phyloP scores from a whole-genome alignment of 2,888 invertebrate genomes.

The Amphimallon solstitiale region DNA sequence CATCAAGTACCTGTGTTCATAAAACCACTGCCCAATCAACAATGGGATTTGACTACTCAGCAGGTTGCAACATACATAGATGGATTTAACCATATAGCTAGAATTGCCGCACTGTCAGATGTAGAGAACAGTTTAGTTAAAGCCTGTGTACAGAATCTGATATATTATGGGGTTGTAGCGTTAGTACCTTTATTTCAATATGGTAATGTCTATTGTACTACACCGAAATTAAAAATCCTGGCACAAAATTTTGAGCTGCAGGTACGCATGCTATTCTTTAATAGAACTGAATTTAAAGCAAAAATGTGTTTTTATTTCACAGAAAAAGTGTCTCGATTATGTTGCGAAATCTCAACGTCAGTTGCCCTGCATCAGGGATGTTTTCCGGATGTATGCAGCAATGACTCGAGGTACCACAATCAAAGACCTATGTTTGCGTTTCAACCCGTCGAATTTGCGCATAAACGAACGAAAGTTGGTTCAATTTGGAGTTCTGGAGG shows the following conservation, averaged over 20 bases:
- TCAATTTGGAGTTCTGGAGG: slow-evolving; percentile 88
- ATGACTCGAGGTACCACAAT: slow-evolving; percentile 78
- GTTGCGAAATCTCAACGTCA: slow-evolving; percentile 60
- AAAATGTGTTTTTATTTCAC: slow-evolving; percentile 46
- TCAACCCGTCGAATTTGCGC: slow-evolving; percentile 77
- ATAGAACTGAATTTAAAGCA: neutral
- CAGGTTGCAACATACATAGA: slow-evolving; percentile 90
- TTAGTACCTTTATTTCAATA: slow-evolving; percentile 73
- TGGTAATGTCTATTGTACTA: slow-evolving; percentile 73
- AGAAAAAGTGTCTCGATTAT: slow-evolving; percentile 61
- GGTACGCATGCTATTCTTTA: slow-evolving; percentile 43
- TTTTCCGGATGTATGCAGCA: slow-evolving; percentile 73
- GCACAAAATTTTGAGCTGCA: slow-evolving; percentile 64
- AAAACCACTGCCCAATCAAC: slow-evolving; percentile 63
- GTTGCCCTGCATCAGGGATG: slow-evolving; percentile 67
- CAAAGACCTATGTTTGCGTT: slow-evolving; percentile 74
- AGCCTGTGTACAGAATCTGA: slow-evolving; percentile 91
- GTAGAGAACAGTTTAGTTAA: slow-evolving; percentile 95
- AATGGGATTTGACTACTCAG: slow-evolving; percentile 95
- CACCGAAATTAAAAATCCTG: slow-evolving; percentile 67
- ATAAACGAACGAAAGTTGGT: slow-evolving; percentile 85
- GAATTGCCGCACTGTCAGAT: slow-evolving; percentile 89
- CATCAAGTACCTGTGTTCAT: slow-evolving; percentile 89
- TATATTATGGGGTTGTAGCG: slow-evolving; percentile 77
- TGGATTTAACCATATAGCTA: slow-evolving; percentile 90